Evolutionary conservation across 2,113 vertebrate genomes (phyloP).

Genomic region (Psilopogon haemacephalus): DNA sequence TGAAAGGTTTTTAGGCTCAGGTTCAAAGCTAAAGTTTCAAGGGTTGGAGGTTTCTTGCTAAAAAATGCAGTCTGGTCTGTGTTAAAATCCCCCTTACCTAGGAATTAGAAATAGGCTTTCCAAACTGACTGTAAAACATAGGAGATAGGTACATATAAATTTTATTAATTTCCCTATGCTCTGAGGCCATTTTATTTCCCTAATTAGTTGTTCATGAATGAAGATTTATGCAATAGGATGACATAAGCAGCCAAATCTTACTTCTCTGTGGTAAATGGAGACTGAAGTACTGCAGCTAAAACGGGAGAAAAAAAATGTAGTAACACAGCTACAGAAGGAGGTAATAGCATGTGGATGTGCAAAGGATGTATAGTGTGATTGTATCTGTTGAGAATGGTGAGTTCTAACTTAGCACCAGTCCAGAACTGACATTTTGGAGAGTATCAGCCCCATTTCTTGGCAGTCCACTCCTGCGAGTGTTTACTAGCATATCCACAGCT

Average conservation of each 20-base stretch:
- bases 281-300: not conserved
- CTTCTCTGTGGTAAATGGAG: not conserved
- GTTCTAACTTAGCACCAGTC: not conserved
- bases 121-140: not conserved
- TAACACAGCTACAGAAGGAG: not conserved
- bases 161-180: not conserved
- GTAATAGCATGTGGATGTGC: not conserved
- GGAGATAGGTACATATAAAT: not conserved
- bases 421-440: not conserved
- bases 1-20: not conserved
- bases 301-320: not conserved
- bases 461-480: not conserved
- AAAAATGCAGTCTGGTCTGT: not conserved
- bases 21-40: not conserved
- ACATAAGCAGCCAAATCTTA: not conserved
- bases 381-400: not conserved
- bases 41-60: not conserved
- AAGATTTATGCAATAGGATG: not conserved
- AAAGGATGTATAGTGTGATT: not conserved
- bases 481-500: not conserved
- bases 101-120: not conserved
- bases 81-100: not conserved
- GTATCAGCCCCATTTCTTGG: not conserved
- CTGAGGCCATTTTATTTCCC: not conserved
- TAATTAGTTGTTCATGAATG: not conserved